A percentile compares a stretch with the other conserved stretches of the same genome.
Evolutionary conservation across 37 sponge, comb jelly and placozoan species (phyloP).

Genomic region (Halisarca cf. caerulea): DNA sequence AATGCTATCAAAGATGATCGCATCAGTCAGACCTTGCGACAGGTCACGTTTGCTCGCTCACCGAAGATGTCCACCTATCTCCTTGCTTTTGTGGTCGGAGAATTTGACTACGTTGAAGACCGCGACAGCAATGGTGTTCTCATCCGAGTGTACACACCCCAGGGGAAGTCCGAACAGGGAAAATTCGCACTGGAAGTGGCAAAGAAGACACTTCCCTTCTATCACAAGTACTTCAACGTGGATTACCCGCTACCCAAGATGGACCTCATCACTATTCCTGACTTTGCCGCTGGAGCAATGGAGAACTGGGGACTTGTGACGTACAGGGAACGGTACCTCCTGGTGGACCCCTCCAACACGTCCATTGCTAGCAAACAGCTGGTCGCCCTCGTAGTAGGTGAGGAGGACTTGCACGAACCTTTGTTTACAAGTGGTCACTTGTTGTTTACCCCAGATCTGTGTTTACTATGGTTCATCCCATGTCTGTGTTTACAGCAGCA

Average conservation of each 20-base stretch:
- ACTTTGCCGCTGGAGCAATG: constrained; percentile 94
- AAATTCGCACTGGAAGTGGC: constrained; percentile 87
- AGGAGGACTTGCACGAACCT: too few relatives aligned
- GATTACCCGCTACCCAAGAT: constrained; percentile 91
- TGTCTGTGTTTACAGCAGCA: too few relatives aligned
- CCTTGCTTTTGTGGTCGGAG: constrained; percentile 94
- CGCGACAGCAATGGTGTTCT: constrained; percentile 74
- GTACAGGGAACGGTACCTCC: constrained; percentile 80
- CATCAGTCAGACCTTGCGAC: constrained; percentile 20
- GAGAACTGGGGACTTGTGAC: constrained; percentile 96
- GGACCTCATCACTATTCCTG: constrained; percentile 95
- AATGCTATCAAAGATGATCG: constrained; percentile 19
- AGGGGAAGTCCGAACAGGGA: constrained; percentile 89
- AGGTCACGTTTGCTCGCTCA: constrained; percentile 74
- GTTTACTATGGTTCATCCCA: too few relatives aligned
- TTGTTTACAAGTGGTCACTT: too few relatives aligned
- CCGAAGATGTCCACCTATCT: constrained; percentile 95
- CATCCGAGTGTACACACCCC: constrained; percentile 91
- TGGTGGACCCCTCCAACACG: constrained; percentile 83
- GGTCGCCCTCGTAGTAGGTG: constrained; percentile 94
- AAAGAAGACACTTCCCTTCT: constrained; percentile 91
- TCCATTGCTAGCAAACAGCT: constrained; percentile 73
- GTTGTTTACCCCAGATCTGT: too few relatives aligned
- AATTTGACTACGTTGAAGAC: constrained; percentile 89
- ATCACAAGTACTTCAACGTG: constrained; percentile 83